These are phyloP conservation scores for Thereva nobilitata DNA, from an alignment of 2,888 invertebrate genomes.

Conservation along the genomic window DNA sequence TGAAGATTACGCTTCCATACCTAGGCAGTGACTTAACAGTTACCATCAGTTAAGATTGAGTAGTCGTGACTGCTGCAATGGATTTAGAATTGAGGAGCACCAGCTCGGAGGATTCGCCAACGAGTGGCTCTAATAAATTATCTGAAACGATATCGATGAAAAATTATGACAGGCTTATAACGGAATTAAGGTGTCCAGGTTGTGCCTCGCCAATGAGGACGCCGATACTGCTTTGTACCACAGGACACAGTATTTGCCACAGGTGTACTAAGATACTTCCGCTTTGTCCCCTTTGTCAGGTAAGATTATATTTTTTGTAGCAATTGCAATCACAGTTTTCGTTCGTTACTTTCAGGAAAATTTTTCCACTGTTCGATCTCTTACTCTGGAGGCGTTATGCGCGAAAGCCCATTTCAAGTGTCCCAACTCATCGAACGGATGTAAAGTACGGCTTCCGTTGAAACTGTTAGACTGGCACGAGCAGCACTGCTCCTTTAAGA, in stretches of 20 bases:
- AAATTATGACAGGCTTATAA: slow-evolving; percentile 55
- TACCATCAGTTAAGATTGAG: too few species aligned
- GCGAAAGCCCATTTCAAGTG: slow-evolving; percentile 66
- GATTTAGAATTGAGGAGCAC: too few species aligned
- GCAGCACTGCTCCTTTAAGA: slow-evolving; percentile 55
- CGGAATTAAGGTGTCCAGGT: slow-evolving; percentile 57
- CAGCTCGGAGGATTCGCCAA: too few species aligned
- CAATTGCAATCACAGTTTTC: neutral
- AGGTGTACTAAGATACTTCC: slow-evolving; percentile 52
- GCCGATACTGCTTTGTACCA: slow-evolving; percentile 54
- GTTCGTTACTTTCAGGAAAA: slow-evolving; percentile 59
- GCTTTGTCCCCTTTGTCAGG: slow-evolving; percentile 56
- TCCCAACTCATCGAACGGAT: slow-evolving; percentile 61
- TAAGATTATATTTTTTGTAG: slow-evolving; percentile 41
- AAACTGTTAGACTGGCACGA: slow-evolving; percentile 62
- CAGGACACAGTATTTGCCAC: slow-evolving; percentile 56
- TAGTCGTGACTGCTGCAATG: too few species aligned
- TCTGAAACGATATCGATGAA: slow-evolving; percentile 46
- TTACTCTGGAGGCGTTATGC: slow-evolving; percentile 64
- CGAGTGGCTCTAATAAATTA: too few species aligned
- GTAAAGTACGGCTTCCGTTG: slow-evolving; percentile 62
- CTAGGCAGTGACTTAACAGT: too few species aligned
- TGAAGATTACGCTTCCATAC: too few species aligned
- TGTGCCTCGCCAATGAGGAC: slow-evolving; percentile 56
- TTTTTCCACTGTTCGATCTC: slow-evolving; percentile 61